Evolutionary conservation across 2,888 invertebrate species (phyloP).

Genomic region (Sepioteuthis lessoniana): DNA sequence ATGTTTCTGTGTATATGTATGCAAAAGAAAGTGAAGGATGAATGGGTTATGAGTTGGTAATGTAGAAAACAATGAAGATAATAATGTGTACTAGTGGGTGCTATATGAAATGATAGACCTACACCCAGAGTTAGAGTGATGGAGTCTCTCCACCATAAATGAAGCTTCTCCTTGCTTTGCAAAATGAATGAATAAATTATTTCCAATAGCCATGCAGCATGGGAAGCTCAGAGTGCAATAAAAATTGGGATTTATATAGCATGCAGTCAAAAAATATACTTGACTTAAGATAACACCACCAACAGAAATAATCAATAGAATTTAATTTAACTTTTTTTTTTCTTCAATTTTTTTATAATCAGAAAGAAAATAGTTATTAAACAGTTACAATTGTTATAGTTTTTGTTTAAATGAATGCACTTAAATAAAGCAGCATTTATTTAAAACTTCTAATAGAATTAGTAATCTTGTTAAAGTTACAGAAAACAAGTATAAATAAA

Average conservation of each 20-base stretch:
- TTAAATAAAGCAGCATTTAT: too few relatives aligned
- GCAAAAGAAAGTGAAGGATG: background rate
- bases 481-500: too few relatives aligned
- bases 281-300: conserved; percentile 13
- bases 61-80: background rate
- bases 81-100: background rate
- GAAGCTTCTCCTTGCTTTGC: background rate
- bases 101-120: background rate
- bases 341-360: too few relatives aligned
- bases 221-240: conserved; percentile 35
- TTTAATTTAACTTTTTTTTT: too few relatives aligned
- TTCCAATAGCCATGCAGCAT: conserved; percentile 42
- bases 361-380: too few relatives aligned
- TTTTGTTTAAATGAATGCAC: too few relatives aligned
- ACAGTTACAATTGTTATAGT: too few relatives aligned
- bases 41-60: background rate
- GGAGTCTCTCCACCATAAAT: background rate
- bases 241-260: background rate
- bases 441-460: too few relatives aligned
- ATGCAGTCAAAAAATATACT: conserved; percentile 24
- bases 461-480: too few relatives aligned
- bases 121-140: background rate
- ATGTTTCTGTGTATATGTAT: conserved; percentile 45
- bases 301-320: background rate
- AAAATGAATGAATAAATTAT: conserved; percentile 34